These are phyloP conservation scores for Leptopilina clavipes DNA, from an alignment of 1,140 invertebrate genomes.

Conservation along the genomic window DNA sequence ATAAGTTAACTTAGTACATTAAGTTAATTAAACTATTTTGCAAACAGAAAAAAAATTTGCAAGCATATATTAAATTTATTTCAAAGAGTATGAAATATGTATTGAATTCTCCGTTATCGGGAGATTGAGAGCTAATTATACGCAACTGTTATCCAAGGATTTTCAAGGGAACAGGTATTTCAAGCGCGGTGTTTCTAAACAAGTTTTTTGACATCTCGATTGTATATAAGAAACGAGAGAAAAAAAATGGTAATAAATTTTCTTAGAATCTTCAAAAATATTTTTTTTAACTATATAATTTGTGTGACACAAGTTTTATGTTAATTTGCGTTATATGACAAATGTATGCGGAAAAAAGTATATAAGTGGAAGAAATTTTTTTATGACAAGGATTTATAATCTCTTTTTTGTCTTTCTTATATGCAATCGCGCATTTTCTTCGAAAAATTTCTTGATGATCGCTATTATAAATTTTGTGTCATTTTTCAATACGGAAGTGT, in stretches of 20 bases:
- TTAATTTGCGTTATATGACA: slow-evolving; percentile 3
- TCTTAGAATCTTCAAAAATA: slow-evolving; percentile 2
- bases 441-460: slow-evolving; percentile 20
- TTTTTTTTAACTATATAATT: slow-evolving; percentile 15
- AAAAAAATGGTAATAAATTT: slow-evolving; percentile 16
- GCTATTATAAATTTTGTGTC: slow-evolving; percentile 24
- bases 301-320: not conserved
- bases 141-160: not conserved
- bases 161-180: slow-evolving; percentile 13
- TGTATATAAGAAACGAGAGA: not conserved
- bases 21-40: not conserved
- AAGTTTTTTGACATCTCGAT: not conserved
- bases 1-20: too few relatives aligned
- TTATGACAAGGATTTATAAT: not conserved
- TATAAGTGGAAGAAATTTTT: slow-evolving; percentile 33
- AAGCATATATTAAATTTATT: not conserved
- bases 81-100: not conserved
- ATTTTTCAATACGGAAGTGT: slow-evolving; percentile 31
- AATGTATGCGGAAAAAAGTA: slow-evolving; percentile 33
- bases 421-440: not conserved
- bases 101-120: slow-evolving; percentile 1
- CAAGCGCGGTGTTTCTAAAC: not conserved
- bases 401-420: not conserved
- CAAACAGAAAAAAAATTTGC: not conserved
- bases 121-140: not conserved